phyloP scores from a whole-genome alignment of 1,140 invertebrate species.

The Drosophila sproati region DNA sequence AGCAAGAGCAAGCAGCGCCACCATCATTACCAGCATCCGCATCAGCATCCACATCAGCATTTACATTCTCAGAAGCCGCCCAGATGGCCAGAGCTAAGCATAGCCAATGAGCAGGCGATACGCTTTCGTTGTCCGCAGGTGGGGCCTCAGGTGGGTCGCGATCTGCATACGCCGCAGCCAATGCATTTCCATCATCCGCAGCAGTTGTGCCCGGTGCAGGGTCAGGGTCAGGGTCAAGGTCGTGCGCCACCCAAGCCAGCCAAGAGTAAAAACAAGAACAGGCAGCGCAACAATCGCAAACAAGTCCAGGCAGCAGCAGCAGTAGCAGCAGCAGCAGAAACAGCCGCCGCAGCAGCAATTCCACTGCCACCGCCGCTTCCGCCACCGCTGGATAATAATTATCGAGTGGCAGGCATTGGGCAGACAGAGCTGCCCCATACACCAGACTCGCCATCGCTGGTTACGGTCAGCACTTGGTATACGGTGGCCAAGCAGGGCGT shows the following conservation, averaged over 20 bases:
- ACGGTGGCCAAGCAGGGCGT: constrained; percentile 84
- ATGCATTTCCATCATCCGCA: constrained; percentile 81
- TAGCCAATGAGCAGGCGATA: constrained; percentile 79
- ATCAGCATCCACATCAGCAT: constrained; percentile 11
- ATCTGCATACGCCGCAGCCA: constrained; percentile 68
- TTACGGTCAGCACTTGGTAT: constrained; percentile 83
- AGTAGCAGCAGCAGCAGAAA: constrained; percentile 10
- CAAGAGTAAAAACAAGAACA: constrained; percentile 39
- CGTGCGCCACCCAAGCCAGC: constrained; percentile 30
- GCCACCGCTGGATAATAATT: constrained; percentile 18
- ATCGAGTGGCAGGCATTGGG: constrained; percentile 4
- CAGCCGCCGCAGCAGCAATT: constrained; percentile 12
- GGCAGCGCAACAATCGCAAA: constrained; percentile 26
- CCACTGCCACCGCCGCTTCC: constrained; percentile 8
- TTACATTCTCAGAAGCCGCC: neutral
- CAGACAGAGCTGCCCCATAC: constrained; percentile 46
- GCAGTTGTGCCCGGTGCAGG: constrained; percentile 42
- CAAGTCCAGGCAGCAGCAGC: constrained; percentile 14
- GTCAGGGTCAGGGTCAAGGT: constrained; percentile 12
- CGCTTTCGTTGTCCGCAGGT: constrained; percentile 80
- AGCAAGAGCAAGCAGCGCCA: constrained; percentile 62
- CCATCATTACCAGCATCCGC: constrained; percentile 18
- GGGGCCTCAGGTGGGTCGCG: constrained; percentile 76
- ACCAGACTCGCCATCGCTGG: constrained; percentile 80
- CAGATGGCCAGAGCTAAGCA: constrained; percentile 64